Evolutionary conservation across 2,797 vertebrate species (phyloP).

Genomic region (Oryzias dopingdopingensis): DNA sequence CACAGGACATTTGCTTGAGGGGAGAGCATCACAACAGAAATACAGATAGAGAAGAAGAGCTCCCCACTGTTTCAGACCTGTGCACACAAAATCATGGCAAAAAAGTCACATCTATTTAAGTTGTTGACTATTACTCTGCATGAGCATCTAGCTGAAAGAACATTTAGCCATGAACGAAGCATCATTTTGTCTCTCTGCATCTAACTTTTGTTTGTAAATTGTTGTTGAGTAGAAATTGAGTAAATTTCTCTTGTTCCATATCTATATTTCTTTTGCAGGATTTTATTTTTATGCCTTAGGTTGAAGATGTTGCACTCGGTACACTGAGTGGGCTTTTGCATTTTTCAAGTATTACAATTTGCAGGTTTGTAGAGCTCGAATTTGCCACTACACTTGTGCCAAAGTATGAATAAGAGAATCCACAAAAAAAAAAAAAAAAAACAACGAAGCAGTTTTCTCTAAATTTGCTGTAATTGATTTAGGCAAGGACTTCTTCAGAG

Average conservation of each 20-base stretch:
- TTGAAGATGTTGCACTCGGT: no score
- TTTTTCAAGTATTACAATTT: neutral
- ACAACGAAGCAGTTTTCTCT: constrained; percentile 5
- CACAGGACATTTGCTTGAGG: constrained; percentile 5
- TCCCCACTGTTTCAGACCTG: neutral
- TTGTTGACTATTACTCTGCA: neutral
- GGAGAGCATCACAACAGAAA: neutral
- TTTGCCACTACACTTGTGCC: constrained; percentile 5
- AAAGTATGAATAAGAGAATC: constrained; percentile 18
- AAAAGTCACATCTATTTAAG: neutral
- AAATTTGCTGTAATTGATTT: constrained; percentile 37
- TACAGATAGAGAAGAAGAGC: neutral
- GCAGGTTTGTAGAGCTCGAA: neutral
- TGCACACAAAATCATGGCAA: constrained; percentile 6
- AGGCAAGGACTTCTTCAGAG: constrained; percentile 24
- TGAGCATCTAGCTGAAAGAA: neutral
- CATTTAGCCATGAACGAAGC: no score
- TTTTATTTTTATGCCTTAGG: no score
- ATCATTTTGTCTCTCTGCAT: no score
- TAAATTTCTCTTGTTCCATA: no score
- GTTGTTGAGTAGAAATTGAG: no score
- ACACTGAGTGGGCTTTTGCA: no score
- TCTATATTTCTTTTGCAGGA: no score
- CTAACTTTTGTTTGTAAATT: no score
- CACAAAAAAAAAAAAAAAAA: constrained; percentile 12